Evolutionary conservation across 2,888 invertebrate species (phyloP).

Genomic region (Liodrosophila aerea): DNA sequence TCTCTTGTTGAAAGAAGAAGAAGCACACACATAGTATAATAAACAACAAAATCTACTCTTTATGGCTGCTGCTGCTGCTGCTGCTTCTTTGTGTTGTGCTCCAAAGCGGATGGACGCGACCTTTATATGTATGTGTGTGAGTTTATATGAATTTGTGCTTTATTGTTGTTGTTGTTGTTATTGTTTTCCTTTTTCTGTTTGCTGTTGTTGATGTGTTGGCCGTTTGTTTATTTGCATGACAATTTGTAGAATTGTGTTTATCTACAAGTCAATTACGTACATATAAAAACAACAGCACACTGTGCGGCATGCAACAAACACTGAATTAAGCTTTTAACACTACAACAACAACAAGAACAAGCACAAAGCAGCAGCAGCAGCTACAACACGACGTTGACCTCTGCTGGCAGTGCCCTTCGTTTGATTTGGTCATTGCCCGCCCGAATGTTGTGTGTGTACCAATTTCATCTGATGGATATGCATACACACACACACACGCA

Average conservation of each 20-base stretch:
- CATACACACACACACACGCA: too few species aligned
- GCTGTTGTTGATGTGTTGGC: conserved; percentile 28
- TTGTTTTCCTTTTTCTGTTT: not conserved
- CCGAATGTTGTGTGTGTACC: conserved; percentile 10
- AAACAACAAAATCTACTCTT: conserved; percentile 27
- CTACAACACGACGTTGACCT: conserved; percentile 41
- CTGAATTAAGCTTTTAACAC: conserved; percentile 34
- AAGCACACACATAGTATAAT: conserved; percentile 26
- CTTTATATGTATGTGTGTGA: conserved; percentile 37
- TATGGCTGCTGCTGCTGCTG: conserved; percentile 42
- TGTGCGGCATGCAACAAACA: conserved; percentile 42
- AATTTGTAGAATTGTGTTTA: conserved; percentile 57
- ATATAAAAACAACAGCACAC: too few species aligned
- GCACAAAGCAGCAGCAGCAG: too few species aligned
- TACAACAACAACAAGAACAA: conserved; percentile 11
- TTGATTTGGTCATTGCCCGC: conserved; percentile 42
- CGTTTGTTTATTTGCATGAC: conserved; percentile 62
- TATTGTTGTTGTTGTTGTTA: too few species aligned
- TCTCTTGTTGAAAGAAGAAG: conserved; percentile 24
- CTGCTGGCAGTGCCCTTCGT: conserved; percentile 21
- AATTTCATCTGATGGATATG: too few species aligned
- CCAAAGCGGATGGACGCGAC: conserved; percentile 50
- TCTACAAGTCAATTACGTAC: conserved; percentile 48
- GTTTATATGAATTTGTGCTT: not conserved
- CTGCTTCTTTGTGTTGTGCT: conserved; percentile 44